phyloP scores from a whole-genome alignment of 2,113 vertebrate species.

The Penelope pileata region DNA sequence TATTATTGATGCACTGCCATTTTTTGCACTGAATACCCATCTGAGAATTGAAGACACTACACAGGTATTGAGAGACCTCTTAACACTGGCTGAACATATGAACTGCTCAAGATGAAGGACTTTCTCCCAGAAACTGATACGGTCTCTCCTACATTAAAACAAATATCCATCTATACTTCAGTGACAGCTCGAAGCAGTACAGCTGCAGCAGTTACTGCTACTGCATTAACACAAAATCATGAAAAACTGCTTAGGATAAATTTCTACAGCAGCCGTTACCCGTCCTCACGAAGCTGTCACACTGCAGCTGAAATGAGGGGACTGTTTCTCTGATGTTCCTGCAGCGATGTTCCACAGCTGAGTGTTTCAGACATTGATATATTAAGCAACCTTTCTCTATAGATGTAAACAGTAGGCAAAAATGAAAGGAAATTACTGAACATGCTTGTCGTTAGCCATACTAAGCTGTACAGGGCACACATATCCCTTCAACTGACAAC shows the following conservation, averaged over 20 bases:
- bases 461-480: not conserved
- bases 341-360: not conserved
- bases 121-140: not conserved
- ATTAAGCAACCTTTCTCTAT: not conserved
- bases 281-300: not conserved
- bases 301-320: not conserved
- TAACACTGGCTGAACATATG: not conserved
- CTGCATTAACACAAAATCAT: not conserved
- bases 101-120: not conserved
- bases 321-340: not conserved
- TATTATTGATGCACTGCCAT: not conserved
- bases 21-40: not conserved
- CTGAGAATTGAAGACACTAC: not conserved
- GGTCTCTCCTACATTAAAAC: not conserved
- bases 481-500: not conserved
- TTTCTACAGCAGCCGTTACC: not conserved
- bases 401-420: rapidly evolving
- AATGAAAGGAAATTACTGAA: not conserved
- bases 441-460: not conserved
- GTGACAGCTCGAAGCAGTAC: not conserved
- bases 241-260: not conserved
- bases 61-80: not conserved
- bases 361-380: rapidly evolving
- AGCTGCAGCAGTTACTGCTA: not conserved
- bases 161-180: not conserved